Conservation (phyloP, 2,888 invertebrate species). For the Odontocerum albicorne region DNA sequence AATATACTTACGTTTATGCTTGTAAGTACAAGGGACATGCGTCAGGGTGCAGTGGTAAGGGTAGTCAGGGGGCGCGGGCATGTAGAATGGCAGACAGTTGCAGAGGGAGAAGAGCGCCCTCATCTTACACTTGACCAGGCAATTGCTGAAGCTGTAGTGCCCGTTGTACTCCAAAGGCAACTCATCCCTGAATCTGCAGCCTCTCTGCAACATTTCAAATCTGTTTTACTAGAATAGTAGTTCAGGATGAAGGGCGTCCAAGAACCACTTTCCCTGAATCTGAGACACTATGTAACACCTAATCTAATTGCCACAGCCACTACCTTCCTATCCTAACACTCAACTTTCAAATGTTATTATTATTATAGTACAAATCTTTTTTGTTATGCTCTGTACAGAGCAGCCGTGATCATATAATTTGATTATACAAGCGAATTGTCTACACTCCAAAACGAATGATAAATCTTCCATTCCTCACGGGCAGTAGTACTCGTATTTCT, state of each 20-base stretch:
- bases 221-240: neutral
- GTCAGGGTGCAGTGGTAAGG: conserved; percentile 44
- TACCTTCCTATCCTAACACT: no score
- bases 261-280: no score
- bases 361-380: no score
- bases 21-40: conserved; percentile 42
- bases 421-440: no score
- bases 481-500: no score
- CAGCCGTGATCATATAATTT: no score
- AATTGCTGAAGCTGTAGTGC: conserved; percentile 62
- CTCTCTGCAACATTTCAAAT: conserved; percentile 52
- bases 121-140: conserved; percentile 61
- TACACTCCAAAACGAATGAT: no score
- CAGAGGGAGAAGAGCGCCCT: conserved; percentile 56
- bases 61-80: conserved; percentile 43
- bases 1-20: conserved; percentile 42
- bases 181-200: conserved; percentile 60
- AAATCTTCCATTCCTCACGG: no score
- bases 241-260: neutral
- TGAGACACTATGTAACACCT: no score
- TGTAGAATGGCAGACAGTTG: conserved; percentile 61
- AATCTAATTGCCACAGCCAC: no score
- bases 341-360: no score
- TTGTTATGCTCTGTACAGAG: no score
- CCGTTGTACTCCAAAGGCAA: conserved; percentile 41